These are phyloP conservation scores for Endomychus coccineus DNA, from an alignment of 2,888 invertebrate genomes.

Conservation along the genomic window DNA sequence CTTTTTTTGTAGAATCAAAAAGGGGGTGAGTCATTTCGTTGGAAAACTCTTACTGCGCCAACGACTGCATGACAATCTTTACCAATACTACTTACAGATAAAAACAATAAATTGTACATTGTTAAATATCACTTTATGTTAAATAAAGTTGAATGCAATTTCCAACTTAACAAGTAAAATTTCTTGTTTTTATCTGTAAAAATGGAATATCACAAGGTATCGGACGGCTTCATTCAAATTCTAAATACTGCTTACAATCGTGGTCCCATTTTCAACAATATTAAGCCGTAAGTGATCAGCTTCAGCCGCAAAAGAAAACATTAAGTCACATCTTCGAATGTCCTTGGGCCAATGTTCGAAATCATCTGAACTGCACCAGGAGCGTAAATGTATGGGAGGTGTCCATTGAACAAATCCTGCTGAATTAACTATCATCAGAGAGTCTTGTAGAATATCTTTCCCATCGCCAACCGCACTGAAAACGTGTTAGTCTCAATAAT, in stretches of 20 bases:
- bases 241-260: constrained; percentile 30
- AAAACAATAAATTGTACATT: no score
- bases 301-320: constrained; percentile 39
- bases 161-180: constrained; percentile 1
- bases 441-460: constrained; percentile 30
- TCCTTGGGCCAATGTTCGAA: constrained; percentile 43
- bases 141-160: background rate
- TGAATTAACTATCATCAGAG: constrained; percentile 30
- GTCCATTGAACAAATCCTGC: constrained; percentile 38
- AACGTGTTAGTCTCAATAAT: constrained; percentile 10
- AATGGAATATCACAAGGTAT: no score
- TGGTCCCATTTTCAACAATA: constrained; percentile 26
- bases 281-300: constrained; percentile 26
- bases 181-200: no score
- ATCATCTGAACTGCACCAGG: constrained; percentile 37
- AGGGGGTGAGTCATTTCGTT: no score
- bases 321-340: constrained; percentile 37
- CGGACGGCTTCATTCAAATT: no score
- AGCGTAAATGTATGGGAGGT: constrained; percentile 32
- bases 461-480: constrained; percentile 35
- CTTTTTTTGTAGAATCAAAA: no score
- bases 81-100: constrained; percentile 93
- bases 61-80: constrained; percentile 90
- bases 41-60: no score
- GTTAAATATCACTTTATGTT: background rate